Conservation (phyloP, 2,888 invertebrate genomes). For the Marasmarcha lunaedactyla region DNA sequence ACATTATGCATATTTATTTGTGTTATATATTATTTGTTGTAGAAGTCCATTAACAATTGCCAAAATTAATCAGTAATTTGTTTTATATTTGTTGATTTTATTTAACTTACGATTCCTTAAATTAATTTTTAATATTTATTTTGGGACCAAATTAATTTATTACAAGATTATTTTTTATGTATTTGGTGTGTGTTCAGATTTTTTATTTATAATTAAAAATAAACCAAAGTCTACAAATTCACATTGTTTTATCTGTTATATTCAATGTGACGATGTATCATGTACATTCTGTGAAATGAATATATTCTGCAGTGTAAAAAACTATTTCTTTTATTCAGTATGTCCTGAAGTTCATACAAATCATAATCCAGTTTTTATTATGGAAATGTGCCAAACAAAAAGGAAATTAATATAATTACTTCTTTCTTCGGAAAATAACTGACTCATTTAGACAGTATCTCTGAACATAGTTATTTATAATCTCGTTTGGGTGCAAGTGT, state of each 20-base stretch:
- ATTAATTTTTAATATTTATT: constrained; percentile 62
- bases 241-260: constrained; percentile 39
- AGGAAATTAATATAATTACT: no score
- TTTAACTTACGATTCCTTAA: constrained; percentile 50
- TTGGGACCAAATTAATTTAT: constrained; percentile 71
- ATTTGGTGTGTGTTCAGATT: constrained; percentile 59
- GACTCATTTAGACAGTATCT: no score
- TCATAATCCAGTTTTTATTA: no score
- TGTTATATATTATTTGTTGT: constrained; percentile 49
- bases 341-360: no score
- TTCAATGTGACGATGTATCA: background rate
- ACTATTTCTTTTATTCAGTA: background rate
- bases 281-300: constrained; percentile 3
- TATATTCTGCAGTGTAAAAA: constrained; percentile 1
- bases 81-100: constrained; percentile 54
- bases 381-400: no score
- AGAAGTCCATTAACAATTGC: constrained; percentile 64
- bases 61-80: constrained; percentile 65
- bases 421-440: no score
- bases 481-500: no score
- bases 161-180: constrained; percentile 49
- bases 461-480: no score
- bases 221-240: constrained; percentile 64
- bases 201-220: constrained; percentile 67
- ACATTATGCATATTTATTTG: constrained; percentile 54